phyloP scores from a whole-genome alignment of 2,888 invertebrate genomes.

The Pecten maximus region DNA sequence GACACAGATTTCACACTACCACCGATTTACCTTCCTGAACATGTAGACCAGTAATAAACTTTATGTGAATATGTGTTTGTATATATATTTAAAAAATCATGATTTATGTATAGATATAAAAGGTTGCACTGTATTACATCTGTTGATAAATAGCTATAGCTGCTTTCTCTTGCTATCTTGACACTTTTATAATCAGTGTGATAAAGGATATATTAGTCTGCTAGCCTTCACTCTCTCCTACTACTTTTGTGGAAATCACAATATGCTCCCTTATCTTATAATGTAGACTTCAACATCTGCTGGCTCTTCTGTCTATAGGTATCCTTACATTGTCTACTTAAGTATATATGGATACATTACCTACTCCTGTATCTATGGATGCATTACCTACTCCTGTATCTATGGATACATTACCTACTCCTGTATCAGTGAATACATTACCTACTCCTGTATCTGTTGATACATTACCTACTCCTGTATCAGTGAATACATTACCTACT shows the following conservation, averaged over 20 bases:
- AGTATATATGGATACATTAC: too few species aligned
- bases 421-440: too few species aligned
- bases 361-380: too few species aligned
- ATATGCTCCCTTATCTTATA: not conserved
- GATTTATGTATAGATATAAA: slow-evolving; percentile 18
- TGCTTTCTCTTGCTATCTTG: not conserved
- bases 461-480: too few species aligned
- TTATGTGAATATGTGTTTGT: not conserved
- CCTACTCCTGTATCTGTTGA: too few species aligned
- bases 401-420: too few species aligned
- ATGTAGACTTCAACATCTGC: not conserved
- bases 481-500: too few species aligned
- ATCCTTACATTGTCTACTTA: too few species aligned
- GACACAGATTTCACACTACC: not conserved
- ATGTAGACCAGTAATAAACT: not conserved
- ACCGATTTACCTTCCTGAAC: not conserved
- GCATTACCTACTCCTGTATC: too few species aligned
- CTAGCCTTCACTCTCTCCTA: not conserved
- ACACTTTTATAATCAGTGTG: slow-evolving; percentile 27
- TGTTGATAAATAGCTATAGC: not conserved
- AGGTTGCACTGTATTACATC: slow-evolving; percentile 33
- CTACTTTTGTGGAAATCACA: not conserved
- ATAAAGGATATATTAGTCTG: not conserved
- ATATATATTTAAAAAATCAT: not conserved
- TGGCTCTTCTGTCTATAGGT: not conserved